Base-by-base conservation (phyloP, 1,140 invertebrate species). In the Probaryconus sp. region DNA sequence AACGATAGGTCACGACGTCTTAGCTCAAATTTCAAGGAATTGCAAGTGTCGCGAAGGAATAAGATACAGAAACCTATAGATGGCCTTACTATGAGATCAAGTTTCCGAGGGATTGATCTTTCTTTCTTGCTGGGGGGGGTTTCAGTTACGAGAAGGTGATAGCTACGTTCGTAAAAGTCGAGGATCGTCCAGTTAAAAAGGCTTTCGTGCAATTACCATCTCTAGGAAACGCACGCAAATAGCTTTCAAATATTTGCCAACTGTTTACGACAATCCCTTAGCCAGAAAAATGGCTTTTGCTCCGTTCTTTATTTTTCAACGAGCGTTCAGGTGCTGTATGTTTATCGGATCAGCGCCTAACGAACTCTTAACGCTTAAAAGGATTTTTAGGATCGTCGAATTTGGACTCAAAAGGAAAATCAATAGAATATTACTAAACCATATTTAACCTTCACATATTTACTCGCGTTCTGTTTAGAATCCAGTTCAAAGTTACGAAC, bases 21-120 rank as follows among this genome's bases (percentile, higher is more conserved):
- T 56, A 55, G 55, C 31, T 63, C 63, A 42, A 67, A 74, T 64
- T 47, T 42, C 28, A 50, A 56, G 51, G 53, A 63, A 50, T 69
- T 20, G 50, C 56, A 56, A 68, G 13, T 64, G 58, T 64, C 64
- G 64, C 33, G 13, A 51, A 68, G 71, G 71, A 75, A 69, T 51
- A 64, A 64, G 58, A 68, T 75, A 75, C 64, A 58, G 71, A 75
- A 75, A 68, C 71, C 71, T 69, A 75, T 64, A 53, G 47, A 50
- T 53, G 58, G 58, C 64, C 37, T 38, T 56, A 50, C 50, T 45
- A 64, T n/a, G n/a, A 69, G 64, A 68, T 75, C 64, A 53, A 51
- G 64, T 75, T 75, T n/a, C 42, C 71, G 26, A 60, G 58, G 56
- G 71, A 30, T 75, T 61, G 71, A 64, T 63, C 71, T 67, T 74